Base-by-base conservation (phyloP, 2,888 invertebrate genomes). In the Alitta virens region DNA sequence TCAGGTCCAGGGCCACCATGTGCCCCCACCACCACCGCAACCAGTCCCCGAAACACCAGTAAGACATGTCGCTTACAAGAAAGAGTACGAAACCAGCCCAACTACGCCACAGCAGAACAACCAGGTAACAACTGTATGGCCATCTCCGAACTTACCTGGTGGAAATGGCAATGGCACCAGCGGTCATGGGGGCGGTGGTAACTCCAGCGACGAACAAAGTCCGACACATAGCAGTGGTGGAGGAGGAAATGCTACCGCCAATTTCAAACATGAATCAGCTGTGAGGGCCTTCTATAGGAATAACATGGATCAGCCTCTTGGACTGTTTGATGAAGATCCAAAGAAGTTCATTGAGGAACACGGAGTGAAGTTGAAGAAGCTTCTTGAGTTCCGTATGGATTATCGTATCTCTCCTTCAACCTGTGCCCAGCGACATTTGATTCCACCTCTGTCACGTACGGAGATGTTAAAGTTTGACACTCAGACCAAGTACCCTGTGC, bases 351-450 rank as follows among this genome's bases (percentile, higher is more conserved):
- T 64, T 14, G 55, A 54, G 26, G 56, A 56, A 24, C 51, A 58
- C 42, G 62, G 53, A 9, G 46, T 56, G 49, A 64, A 64, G 51
- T 25, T 65, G 38, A 65, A 65, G 42, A 62, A 60, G 52, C 57
- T 65, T 42, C 49, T 65, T n/a, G 62, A 65, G 49, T 65, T 51
- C 56, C 59, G 56, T 12, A 33, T 52, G 55, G 62, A 57, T 33
- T 56, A 56, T 33, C 58, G 60, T 24, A 62, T 66, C 9, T 55
- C 63, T 14, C 66, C 66, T 12, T 61, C 61, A 50, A 62, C 59
- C 3, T 63, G 63, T 27, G 63, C 66, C 38, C 66, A 66, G 62
- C 60, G 66, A 23, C 66, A 66, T 49, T 62, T 66, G n/a, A 64
- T 66, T 38, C 63, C 66, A 23, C 66, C 66, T 12, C 26, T 66